Conservation (phyloP, 2,888 invertebrate genomes). For the Stramonita haemastoma region DNA sequence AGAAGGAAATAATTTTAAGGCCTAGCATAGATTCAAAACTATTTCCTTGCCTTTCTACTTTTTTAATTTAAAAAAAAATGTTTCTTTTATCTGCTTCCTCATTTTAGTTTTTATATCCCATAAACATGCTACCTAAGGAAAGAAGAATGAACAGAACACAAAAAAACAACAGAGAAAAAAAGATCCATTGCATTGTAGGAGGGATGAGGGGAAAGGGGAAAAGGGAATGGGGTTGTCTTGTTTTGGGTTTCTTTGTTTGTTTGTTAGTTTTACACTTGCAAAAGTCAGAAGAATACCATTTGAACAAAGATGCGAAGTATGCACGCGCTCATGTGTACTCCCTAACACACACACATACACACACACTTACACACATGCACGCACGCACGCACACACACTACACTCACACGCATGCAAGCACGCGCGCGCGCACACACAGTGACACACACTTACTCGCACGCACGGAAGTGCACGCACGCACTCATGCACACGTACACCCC, state of each 20-base stretch:
- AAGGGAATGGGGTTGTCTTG: no score
- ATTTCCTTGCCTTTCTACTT: no score
- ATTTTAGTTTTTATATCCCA: no score
- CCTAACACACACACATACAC: neutral
- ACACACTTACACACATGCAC: neutral
- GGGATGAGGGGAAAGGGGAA: neutral
- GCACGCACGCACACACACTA: neutral
- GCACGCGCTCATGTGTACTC: neutral
- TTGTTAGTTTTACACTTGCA: no score
- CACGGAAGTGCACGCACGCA: neutral
- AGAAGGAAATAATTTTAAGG: no score
- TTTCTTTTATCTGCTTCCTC: no score
- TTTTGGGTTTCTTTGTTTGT: no score
- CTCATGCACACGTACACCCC: neutral
- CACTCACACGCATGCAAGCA: neutral
- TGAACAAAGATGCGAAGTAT: no score
- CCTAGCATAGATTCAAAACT: no score
- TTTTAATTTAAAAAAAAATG: no score
- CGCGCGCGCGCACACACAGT: neutral
- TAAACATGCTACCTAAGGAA: no score
- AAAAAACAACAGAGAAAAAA: neutral
- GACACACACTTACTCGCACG: neutral
- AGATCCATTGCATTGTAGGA: neutral
- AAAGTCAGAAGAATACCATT: no score
- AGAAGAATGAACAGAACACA: neutral